These are phyloP conservation scores for Sclerodermus sp. DNA, from an alignment of 2,888 invertebrate genomes.

Conservation along the genomic window DNA sequence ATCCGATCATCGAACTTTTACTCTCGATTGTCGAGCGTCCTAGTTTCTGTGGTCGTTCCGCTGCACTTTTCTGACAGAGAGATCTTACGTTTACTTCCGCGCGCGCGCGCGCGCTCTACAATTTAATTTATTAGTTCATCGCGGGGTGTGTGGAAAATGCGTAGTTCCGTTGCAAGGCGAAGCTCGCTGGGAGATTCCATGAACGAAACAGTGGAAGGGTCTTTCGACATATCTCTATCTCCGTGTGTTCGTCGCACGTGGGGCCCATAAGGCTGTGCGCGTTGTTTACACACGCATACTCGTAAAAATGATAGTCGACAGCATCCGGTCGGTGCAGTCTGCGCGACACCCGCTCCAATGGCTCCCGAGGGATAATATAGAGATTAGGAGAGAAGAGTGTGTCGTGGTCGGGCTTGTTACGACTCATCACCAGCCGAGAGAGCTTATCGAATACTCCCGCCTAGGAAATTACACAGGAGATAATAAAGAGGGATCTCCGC, in stretches of 20 bases:
- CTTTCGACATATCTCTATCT: background rate
- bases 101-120: too few relatives aligned
- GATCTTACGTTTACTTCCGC: too few relatives aligned
- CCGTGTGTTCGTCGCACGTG: background rate
- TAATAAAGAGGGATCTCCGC: too few relatives aligned
- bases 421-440: background rate
- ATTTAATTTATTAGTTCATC: too few relatives aligned
- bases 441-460: background rate
- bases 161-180: background rate
- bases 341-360: constrained; percentile 11
- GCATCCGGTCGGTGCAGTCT: constrained; percentile 31
- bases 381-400: constrained; percentile 25
- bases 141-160: too few relatives aligned
- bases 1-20: too few relatives aligned
- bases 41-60: too few relatives aligned
- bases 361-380: constrained; percentile 32
- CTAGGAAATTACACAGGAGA: background rate
- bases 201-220: background rate
- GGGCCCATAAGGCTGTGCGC: background rate
- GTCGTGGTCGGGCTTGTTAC: too few relatives aligned
- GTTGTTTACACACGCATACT: constrained; percentile 8
- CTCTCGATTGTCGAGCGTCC: too few relatives aligned
- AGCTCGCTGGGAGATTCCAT: background rate
- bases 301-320: constrained; percentile 37
- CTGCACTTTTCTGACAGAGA: too few relatives aligned